Evolutionary conservation across 1,140 invertebrate species (phyloP).

Genomic region (Hormaphis cornu): DNA sequence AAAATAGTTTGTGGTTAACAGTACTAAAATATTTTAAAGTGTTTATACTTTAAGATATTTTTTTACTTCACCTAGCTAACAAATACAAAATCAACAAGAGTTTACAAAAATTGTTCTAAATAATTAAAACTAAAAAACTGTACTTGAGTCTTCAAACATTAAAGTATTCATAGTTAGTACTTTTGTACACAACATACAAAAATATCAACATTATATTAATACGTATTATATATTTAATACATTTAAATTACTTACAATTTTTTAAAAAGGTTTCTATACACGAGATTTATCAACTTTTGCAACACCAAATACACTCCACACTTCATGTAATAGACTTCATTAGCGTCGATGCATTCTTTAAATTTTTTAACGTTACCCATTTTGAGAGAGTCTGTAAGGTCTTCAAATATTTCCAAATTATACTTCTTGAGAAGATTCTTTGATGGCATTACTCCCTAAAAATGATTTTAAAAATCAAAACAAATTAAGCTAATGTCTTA

Average conservation of each 20-base stretch:
- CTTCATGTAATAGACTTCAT: slow-evolving; percentile 87
- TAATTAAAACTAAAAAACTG: too few species aligned
- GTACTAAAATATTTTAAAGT: background rate
- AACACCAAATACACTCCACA: slow-evolving; percentile 94
- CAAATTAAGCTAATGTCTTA: background rate
- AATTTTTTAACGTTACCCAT: slow-evolving; percentile 79
- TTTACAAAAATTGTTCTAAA: too few species aligned
- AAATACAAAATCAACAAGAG: too few species aligned
- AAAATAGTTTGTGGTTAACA: too few species aligned
- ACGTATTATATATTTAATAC: background rate
- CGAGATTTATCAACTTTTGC: slow-evolving; percentile 89
- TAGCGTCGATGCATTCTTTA: slow-evolving; percentile 70
- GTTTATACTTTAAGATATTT: too few species aligned
- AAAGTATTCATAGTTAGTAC: too few species aligned
- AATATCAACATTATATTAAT: background rate
- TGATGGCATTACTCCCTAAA: slow-evolving; percentile 73
- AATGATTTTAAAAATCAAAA: background rate
- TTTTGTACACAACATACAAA: too few species aligned
- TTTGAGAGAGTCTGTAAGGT: slow-evolving; percentile 76
- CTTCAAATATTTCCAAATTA: slow-evolving; percentile 80
- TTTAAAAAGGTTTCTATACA: slow-evolving; percentile 93
- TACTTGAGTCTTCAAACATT: too few species aligned
- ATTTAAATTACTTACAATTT: slow-evolving; percentile 64
- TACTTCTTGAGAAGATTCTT: slow-evolving; percentile 73
- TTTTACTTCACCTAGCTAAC: too few species aligned